Base-by-base conservation (phyloP, 2,888 invertebrate species). In the Chloroclystis v-ata region DNA sequence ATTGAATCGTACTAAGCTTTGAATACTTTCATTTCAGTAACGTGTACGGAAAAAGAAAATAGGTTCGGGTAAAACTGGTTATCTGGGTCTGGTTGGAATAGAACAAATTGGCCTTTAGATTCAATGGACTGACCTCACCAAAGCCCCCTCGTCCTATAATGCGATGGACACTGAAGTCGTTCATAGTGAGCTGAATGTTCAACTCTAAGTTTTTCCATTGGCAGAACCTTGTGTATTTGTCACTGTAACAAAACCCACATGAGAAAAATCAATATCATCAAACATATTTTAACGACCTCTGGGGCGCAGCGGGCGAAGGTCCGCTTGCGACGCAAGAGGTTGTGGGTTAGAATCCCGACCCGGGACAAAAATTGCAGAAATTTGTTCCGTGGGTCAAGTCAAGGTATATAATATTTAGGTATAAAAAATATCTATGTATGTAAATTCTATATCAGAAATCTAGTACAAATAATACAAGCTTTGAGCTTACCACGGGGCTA, bases 151-250 rank as follows among this genome's bases (percentile, higher is more conserved):
- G 91, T 14, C 99, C 99, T 72, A 99, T 99, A 77, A 99, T 99
- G 75, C 99, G 94, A 89, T 99, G 99, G 62, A 99, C 99, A 86
- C 98, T 98, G 90, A 99, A 99, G 92, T 99, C 99, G 90, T 99
- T 99, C 99, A 99, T 99, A 68, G 99, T 98, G 84, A 99, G 90
- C 94, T 98, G 97, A 81, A 99, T 99, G 90, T 99, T 99, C 82
- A 99, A 91, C 90, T 99, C 99, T 91, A 99, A 92, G 89, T 99
- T 99, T 90, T 99, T 99, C 99, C 99, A 99, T 89, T 99, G 99
- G 88, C 99, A 99, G 91, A 98, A 99, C 74, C 99, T 93, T 69
- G 98, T 99, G 89, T 98, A 99, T 91, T 99, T 98, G 78, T 98
- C 98, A 90, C 98, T 98, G 89, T 48, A 92, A 92, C 62, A 68